Percentiles rank a stretch among this genome's conserved stretches.
phyloP scores from a whole-genome alignment of 2,113 vertebrate species.

The Coracopsis vasa region DNA sequence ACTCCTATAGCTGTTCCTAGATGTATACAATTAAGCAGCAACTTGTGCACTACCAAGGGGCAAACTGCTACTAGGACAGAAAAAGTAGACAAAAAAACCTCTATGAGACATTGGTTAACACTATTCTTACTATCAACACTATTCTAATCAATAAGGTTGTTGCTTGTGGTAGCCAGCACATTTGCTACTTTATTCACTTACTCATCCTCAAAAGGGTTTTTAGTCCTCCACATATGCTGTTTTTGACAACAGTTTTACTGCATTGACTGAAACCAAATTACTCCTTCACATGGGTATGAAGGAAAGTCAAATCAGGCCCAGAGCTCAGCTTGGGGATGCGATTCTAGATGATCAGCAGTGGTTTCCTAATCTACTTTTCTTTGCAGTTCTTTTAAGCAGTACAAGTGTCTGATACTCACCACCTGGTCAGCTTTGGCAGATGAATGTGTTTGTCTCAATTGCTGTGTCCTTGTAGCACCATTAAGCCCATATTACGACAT shows the following conservation, averaged over 20 bases:
- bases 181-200: background rate
- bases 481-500: rapidly evolving
- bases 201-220: background rate
- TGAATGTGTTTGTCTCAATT: rapidly evolving
- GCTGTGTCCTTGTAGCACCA: background rate
- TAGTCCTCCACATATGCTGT: background rate
- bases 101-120: background rate
- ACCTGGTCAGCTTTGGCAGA: background rate
- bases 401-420: background rate
- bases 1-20: background rate
- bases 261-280: background rate
- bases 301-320: background rate
- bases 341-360: background rate
- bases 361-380: background rate
- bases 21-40: rapidly evolving
- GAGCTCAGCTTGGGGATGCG: background rate
- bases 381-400: background rate
- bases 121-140: background rate
- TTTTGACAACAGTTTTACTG: background rate
- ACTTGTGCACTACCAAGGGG: rapidly evolving
- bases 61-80: background rate
- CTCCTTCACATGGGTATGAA: background rate
- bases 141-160: background rate
- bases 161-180: background rate
- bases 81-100: background rate